These are phyloP conservation scores for Alaudala cheleensis DNA, from an alignment of 2,113 vertebrate genomes.

Conservation along the genomic window DNA sequence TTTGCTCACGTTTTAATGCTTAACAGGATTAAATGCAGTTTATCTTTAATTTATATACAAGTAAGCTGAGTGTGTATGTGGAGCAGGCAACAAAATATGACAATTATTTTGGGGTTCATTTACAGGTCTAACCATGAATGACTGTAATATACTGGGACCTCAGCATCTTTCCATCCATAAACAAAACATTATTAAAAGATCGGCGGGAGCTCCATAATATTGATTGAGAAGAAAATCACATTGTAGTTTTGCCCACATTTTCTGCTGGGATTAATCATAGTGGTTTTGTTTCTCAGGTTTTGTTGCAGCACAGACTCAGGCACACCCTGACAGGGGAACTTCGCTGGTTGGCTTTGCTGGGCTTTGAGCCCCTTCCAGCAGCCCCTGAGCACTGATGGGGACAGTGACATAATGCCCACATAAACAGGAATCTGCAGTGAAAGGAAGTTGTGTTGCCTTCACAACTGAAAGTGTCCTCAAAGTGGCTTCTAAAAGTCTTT, in stretches of 20 bases:
- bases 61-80: neutral
- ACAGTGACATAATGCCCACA: neutral
- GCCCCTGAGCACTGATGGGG: neutral
- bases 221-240: slow-evolving; percentile 8
- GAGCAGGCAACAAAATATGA: slow-evolving; percentile 15
- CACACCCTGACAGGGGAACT: neutral
- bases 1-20: slow-evolving; percentile 47
- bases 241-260: neutral
- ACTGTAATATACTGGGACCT: neutral
- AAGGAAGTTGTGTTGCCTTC: neutral
- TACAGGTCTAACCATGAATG: slow-evolving; percentile 9
- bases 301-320: neutral
- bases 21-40: slow-evolving; percentile 50
- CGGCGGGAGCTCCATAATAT: neutral
- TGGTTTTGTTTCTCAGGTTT: slow-evolving; percentile 39
- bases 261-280: slow-evolving; percentile 48
- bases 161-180: slow-evolving; percentile 27
- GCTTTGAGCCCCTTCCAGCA: neutral
- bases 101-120: slow-evolving; percentile 12
- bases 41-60: slow-evolving; percentile 32
- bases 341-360: neutral
- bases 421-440: neutral
- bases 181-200: slow-evolving; percentile 33
- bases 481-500: neutral
- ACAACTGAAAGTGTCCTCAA: neutral